These are phyloP conservation scores for Propsilocerus akamusi DNA, from an alignment of 1,140 invertebrate species.

Conservation along the genomic window DNA sequence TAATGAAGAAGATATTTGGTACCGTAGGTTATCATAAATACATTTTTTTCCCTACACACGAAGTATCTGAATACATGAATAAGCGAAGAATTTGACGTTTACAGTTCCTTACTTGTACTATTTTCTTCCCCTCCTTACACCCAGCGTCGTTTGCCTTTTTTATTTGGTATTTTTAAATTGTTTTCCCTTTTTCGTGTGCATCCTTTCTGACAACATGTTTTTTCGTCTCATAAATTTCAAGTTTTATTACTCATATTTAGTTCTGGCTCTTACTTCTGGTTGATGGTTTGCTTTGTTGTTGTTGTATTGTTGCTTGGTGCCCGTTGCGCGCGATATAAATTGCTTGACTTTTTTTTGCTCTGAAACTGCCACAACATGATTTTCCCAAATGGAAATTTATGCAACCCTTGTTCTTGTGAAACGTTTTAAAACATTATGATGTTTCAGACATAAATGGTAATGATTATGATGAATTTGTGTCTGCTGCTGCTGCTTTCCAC, in stretches of 20 bases:
- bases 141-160: not conserved
- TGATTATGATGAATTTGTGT: conserved; percentile 2
- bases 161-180: not conserved
- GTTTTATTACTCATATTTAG: not conserved
- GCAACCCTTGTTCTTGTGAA: conserved; percentile 1
- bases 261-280: not conserved
- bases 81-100: too few species aligned
- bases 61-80: too few species aligned
- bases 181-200: not conserved
- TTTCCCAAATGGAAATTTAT: not conserved
- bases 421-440: conserved; percentile 2
- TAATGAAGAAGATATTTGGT: too few species aligned
- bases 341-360: not conserved
- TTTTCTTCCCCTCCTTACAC: too few species aligned
- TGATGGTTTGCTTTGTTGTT: not conserved
- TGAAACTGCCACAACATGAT: not conserved
- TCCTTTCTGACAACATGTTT: not conserved
- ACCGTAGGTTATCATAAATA: too few species aligned
- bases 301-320: not conserved
- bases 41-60: too few species aligned
- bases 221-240: conserved; percentile 1
- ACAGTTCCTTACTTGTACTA: too few species aligned
- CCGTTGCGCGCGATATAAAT: not conserved
- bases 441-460: conserved; percentile 2
- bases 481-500: too few species aligned